Evolutionary conservation across 2,888 invertebrate genomes (phyloP).

Genomic region (Cybosia mesomella): DNA sequence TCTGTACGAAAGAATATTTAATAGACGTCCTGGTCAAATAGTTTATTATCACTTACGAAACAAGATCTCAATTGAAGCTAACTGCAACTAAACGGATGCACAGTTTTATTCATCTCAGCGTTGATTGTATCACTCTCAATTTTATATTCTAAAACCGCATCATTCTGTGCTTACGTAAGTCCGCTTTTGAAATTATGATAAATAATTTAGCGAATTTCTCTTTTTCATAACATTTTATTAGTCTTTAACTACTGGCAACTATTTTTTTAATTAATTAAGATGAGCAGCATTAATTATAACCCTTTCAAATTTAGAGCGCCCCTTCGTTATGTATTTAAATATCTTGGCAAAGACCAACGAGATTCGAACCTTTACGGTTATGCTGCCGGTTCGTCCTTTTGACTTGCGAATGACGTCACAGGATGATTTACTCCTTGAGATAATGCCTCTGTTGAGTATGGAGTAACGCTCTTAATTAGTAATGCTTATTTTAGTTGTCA

Average conservation of each 20-base stretch:
- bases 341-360: neutral
- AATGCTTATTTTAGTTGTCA: no score
- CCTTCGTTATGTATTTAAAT: neutral
- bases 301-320: neutral
- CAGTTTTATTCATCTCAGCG: slow-evolving; percentile 40
- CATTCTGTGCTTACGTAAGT: slow-evolving; percentile 7
- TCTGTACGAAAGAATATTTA: neutral
- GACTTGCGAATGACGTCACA: neutral
- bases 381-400: neutral
- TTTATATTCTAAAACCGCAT: slow-evolving; percentile 9
- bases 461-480: no score
- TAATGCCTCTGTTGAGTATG: no score
- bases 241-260: slow-evolving; percentile 2
- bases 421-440: neutral
- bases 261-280: slow-evolving; percentile 2
- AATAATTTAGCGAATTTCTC: slow-evolving; percentile 1
- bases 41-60: slow-evolving; percentile 29
- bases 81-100: slow-evolving; percentile 38
- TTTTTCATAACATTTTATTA: neutral
- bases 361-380: neutral
- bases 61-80: slow-evolving; percentile 42
- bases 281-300: neutral
- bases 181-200: neutral
- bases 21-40: slow-evolving; percentile 10
- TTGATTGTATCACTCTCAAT: slow-evolving; percentile 7